These are phyloP conservation scores for Eristalis arbustorum DNA, from an alignment of 2,888 invertebrate species.

Conservation along the genomic window DNA sequence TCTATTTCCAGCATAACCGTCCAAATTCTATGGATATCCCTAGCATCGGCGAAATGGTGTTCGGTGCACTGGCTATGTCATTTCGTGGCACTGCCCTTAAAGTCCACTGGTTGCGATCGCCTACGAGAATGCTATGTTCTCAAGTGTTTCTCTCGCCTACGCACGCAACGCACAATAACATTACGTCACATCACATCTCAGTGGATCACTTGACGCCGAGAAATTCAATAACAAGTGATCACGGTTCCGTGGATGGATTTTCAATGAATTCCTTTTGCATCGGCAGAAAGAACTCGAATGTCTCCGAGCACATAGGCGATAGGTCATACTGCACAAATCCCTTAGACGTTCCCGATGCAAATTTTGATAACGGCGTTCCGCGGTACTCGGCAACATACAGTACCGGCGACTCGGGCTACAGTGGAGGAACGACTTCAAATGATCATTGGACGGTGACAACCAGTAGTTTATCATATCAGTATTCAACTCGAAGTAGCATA, in stretches of 20 bases:
- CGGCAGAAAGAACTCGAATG: constrained; percentile 75
- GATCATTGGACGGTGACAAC: constrained; percentile 76
- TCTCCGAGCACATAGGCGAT: constrained; percentile 67
- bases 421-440: constrained; percentile 74
- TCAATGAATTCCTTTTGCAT: constrained; percentile 79
- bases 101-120: constrained; percentile 82
- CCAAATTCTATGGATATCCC: constrained; percentile 85
- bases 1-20: constrained; percentile 82
- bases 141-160: constrained; percentile 84
- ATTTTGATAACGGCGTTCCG: constrained; percentile 68
- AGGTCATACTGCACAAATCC: constrained; percentile 74
- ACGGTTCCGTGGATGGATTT: constrained; percentile 78
- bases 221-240: constrained; percentile 78
- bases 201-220: constrained; percentile 74
- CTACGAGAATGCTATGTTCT: constrained; percentile 82
- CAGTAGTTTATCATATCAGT: constrained; percentile 76
- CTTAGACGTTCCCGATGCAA: constrained; percentile 76
- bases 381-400: constrained; percentile 77
- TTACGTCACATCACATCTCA: constrained; percentile 38
- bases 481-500: constrained; percentile 79
- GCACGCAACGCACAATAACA: constrained; percentile 59
- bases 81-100: constrained; percentile 93
- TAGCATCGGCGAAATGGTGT: constrained; percentile 93
- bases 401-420: constrained; percentile 79
- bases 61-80: constrained; percentile 94